phyloP scores from a whole-genome alignment of 2,113 vertebrate species.

The Chloropsis hardwickii region DNA sequence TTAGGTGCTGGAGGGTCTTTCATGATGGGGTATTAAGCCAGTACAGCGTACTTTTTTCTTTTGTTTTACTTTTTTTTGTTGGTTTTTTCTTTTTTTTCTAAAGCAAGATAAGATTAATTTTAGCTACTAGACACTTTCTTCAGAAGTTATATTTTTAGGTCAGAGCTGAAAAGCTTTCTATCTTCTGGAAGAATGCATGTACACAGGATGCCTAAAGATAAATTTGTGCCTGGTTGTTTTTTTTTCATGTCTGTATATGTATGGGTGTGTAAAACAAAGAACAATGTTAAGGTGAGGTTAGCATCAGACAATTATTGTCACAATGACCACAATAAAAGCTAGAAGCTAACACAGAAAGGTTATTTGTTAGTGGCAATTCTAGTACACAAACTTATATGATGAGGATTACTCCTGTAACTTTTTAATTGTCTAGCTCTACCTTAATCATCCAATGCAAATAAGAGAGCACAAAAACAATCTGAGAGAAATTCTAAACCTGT shows the following conservation, averaged over 20 bases:
- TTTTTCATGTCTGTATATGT: not conserved
- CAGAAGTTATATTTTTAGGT: not conserved
- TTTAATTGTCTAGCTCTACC: not conserved
- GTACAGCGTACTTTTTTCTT: not conserved
- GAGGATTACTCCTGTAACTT: not conserved
- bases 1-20: not conserved
- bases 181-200: not conserved
- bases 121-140: not conserved
- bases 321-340: constrained; percentile 33
- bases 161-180: not conserved
- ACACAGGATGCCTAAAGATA: not conserved
- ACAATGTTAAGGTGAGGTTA: constrained; percentile 33
- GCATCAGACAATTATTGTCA: constrained; percentile 41
- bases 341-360: constrained; percentile 48
- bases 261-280: not conserved
- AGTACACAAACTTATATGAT: not conserved
- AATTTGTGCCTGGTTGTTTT: not conserved
- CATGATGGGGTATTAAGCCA: not conserved
- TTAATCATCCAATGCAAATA: not conserved
- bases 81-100: too few relatives aligned
- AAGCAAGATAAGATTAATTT: not conserved
- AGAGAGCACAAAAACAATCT: not conserved
- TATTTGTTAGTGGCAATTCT: constrained; percentile 69
- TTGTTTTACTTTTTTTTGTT: fast-evolving
- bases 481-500: constrained; percentile 32